Conservation (phyloP, 2,888 invertebrate species). For the Aquatica leii region DNA sequence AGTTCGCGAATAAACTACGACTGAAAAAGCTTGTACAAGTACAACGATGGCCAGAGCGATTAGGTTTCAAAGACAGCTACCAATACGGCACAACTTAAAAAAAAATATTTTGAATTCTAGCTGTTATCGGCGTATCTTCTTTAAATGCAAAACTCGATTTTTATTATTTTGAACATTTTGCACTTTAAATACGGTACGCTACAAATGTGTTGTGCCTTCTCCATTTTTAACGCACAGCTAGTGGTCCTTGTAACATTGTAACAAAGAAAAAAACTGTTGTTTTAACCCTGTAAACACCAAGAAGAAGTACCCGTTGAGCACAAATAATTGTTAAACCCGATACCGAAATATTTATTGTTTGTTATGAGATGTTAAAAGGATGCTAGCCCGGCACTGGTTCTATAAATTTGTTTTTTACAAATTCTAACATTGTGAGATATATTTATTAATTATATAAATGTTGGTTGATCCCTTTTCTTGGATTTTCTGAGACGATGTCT, state of each 20-base stretch:
- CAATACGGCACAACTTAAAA: conserved; percentile 48
- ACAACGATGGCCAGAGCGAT: background rate
- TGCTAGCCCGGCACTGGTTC: conserved; percentile 46
- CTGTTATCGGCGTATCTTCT: conserved; percentile 43
- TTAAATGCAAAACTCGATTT: conserved; percentile 39
- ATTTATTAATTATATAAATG: conserved; percentile 44
- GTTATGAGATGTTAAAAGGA: conserved; percentile 18
- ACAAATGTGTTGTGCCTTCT: conserved; percentile 56
- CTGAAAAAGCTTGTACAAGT: background rate
- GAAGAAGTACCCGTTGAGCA: conserved; percentile 5
- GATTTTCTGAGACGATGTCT: conserved; percentile 9
- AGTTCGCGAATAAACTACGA: conserved; percentile 3
- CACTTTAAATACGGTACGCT: conserved; percentile 46
- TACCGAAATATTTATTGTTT: conserved; percentile 17
- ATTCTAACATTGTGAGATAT: conserved; percentile 50
- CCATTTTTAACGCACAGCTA: conserved; percentile 56
- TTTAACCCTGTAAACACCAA: too few species aligned
- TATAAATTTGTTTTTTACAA: conserved; percentile 49
- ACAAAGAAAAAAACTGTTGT: conserved; percentile 11
- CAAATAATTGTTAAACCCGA: conserved; percentile 16
- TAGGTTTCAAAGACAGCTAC: conserved; percentile 54
- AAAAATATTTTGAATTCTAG: conserved; percentile 40
- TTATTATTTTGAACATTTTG: background rate
- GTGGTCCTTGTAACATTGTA: conserved; percentile 29
- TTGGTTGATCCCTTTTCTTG: conserved; percentile 35